phyloP scores from a whole-genome alignment of 1,140 invertebrate species.

The Ips nitidus region DNA sequence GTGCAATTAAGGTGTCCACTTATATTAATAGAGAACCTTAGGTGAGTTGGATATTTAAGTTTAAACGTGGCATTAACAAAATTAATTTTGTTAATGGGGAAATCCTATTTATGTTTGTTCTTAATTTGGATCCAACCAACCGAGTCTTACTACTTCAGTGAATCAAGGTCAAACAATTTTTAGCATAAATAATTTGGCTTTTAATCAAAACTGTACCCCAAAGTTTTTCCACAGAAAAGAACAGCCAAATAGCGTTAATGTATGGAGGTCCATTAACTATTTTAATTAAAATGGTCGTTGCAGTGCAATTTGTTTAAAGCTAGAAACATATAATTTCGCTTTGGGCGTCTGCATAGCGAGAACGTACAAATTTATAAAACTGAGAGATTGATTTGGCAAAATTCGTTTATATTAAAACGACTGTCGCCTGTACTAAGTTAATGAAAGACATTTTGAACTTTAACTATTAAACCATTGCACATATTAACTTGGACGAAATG shows the following conservation, averaged over 20 bases:
- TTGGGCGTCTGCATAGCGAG: not conserved
- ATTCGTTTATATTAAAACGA: constrained; percentile 2
- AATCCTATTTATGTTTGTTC: too few species aligned
- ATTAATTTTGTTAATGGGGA: too few species aligned
- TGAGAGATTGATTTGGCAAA: not conserved
- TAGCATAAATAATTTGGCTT: too few species aligned
- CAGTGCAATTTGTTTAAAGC: constrained; percentile 16
- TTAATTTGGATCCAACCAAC: too few species aligned
- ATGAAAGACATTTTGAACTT: too few species aligned
- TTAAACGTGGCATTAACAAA: too few species aligned
- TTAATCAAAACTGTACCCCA: not conserved
- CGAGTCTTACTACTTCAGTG: too few species aligned
- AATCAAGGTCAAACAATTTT: too few species aligned
- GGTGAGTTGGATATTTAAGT: too few species aligned
- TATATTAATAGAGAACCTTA: not conserved
- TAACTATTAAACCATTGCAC: too few species aligned
- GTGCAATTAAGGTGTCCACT: constrained; percentile 24
- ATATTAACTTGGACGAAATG: too few species aligned
- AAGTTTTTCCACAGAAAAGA: constrained; percentile 10
- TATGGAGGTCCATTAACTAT: constrained; percentile 17
- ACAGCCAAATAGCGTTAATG: constrained; percentile 7
- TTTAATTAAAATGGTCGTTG: constrained; percentile 19
- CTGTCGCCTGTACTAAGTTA: too few species aligned
- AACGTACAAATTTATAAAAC: not conserved
- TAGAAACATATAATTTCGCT: constrained; percentile 14